phyloP scores from a whole-genome alignment of 1,140 invertebrate genomes.

The Zaprionus davidi region DNA sequence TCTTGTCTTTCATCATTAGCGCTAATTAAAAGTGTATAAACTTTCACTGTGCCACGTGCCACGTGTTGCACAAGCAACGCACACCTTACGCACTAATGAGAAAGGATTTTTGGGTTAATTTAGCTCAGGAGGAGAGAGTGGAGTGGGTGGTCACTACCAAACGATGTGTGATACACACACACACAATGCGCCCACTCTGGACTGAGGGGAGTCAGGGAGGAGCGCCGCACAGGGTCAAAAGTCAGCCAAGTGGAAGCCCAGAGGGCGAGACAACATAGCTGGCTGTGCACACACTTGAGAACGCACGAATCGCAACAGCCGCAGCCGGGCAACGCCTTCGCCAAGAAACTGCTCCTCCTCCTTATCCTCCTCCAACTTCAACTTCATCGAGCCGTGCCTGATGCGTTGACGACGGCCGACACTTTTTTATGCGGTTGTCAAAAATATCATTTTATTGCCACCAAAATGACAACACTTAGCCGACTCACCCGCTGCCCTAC shows the following conservation, averaged over 20 bases:
- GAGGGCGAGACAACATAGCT: not conserved
- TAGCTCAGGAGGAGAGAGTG: not conserved
- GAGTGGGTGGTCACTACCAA: constrained; percentile 37
- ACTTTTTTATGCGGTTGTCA: constrained; percentile 76
- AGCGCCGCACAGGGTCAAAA: not conserved
- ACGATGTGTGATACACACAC: constrained; percentile 65
- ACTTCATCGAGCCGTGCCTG: constrained; percentile 56
- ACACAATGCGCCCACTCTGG: constrained; percentile 25
- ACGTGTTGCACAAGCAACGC: constrained; percentile 45
- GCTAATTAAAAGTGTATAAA: constrained; percentile 82
- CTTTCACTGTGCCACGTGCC: constrained; percentile 69
- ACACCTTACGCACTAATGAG: constrained; percentile 64
- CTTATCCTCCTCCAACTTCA: constrained; percentile 1
- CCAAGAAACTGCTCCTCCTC: constrained; percentile 21
- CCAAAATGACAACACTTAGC: constrained; percentile 81
- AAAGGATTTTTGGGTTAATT: constrained; percentile 5
- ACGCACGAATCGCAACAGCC: constrained; percentile 70
- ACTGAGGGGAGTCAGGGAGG: constrained; percentile 1
- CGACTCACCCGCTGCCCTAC: not conserved
- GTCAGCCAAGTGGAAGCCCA: not conserved
- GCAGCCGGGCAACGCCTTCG: constrained; percentile 65
- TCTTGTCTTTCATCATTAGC: constrained; percentile 74
- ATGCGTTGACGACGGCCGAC: constrained; percentile 55
- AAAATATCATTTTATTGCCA: constrained; percentile 82
- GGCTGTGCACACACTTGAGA: constrained; percentile 26